phyloP scores from a whole-genome alignment of 1,140 invertebrate genomes.

The Pomacea maculata region DNA sequence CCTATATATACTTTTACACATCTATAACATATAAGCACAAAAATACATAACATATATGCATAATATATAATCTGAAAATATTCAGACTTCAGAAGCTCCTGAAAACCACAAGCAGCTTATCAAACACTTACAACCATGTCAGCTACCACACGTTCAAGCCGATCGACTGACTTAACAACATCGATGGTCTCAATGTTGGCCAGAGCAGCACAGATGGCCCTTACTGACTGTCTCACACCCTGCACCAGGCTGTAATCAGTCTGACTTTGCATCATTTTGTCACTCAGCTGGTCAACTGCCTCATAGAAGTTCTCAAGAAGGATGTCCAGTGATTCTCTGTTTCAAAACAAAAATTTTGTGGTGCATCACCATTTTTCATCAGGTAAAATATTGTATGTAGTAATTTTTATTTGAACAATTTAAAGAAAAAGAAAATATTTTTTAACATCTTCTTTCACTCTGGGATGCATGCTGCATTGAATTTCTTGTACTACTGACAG shows the following conservation, averaged over 20 bases:
- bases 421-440: no score
- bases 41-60: not conserved
- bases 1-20: not conserved
- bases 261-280: slow-evolving; percentile 25
- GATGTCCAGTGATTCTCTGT: slow-evolving; percentile 61
- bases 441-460: no score
- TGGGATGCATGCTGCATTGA: no score
- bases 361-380: no score
- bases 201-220: slow-evolving; percentile 88
- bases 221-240: slow-evolving; percentile 78
- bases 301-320: slow-evolving; percentile 64
- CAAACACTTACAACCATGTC: slow-evolving; percentile 35
- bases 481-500: no score
- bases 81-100: not conserved
- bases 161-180: slow-evolving; percentile 48
- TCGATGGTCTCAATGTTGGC: slow-evolving; percentile 83
- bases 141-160: slow-evolving; percentile 41
- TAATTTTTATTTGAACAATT: no score
- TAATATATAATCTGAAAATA: not conserved
- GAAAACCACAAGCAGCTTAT: not conserved
- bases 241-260: slow-evolving; percentile 1
- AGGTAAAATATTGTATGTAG: no score
- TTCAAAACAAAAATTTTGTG: no score
- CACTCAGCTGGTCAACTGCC: slow-evolving; percentile 61
- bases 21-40: not conserved